Conservation (phyloP, 2,113 vertebrate species). For the Hemichromis elongatus region DNA sequence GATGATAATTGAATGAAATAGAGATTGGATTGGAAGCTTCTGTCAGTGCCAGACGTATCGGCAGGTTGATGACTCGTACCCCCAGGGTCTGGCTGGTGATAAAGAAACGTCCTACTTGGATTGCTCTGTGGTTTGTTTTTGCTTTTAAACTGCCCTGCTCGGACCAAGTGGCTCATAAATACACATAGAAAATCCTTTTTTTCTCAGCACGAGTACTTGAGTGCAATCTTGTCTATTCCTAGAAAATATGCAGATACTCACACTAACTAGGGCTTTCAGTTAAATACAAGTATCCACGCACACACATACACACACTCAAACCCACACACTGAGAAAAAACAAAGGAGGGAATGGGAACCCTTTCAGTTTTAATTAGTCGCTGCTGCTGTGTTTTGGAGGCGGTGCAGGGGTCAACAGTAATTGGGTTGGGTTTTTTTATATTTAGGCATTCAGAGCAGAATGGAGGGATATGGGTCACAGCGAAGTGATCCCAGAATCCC, state of each 20-base stretch:
- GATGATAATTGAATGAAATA: conserved; percentile 67
- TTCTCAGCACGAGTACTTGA: not conserved
- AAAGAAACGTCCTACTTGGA: conserved; percentile 27
- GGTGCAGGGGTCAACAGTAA: conserved; percentile 67
- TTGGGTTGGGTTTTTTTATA: conserved; percentile 69
- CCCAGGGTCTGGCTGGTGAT: conserved; percentile 28
- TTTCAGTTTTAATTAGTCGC: conserved; percentile 71
- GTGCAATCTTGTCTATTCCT: not conserved
- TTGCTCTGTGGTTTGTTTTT: conserved; percentile 14
- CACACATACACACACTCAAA: not conserved
- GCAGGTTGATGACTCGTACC: conserved; percentile 53
- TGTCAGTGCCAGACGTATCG: conserved; percentile 61
- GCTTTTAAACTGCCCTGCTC: conserved; percentile 22
- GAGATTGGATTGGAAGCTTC: conserved; percentile 64
- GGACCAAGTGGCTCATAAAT: not conserved
- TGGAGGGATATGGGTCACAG: conserved; percentile 66
- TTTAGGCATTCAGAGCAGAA: conserved; percentile 67
- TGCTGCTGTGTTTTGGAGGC: conserved; percentile 63
- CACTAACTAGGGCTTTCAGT: conserved; percentile 11
- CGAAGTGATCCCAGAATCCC: conserved; percentile 56
- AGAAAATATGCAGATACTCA: not conserved
- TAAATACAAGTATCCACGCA: not conserved
- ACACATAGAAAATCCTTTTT: not conserved
- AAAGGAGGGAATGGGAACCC: conserved; percentile 47
- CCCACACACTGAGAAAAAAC: conserved; percentile 49